These are phyloP conservation scores for Periplaneta americana DNA, from an alignment of 1,140 invertebrate genomes.

Conservation along the genomic window DNA sequence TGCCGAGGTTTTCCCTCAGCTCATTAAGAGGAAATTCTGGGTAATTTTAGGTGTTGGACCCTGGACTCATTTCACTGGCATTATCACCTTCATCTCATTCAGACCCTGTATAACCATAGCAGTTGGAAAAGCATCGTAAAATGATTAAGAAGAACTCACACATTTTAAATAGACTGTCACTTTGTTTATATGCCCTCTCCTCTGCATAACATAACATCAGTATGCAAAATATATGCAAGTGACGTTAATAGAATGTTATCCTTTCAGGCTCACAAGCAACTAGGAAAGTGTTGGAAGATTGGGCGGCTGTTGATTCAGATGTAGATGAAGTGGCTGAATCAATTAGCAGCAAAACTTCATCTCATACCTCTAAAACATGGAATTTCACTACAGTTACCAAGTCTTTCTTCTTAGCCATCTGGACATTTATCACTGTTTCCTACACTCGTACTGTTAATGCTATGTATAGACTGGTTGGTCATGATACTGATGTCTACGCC, in stretches of 20 bases:
- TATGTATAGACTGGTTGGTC: neutral
- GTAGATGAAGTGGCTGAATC: neutral
- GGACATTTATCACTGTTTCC: neutral
- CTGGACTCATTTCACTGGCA: too few species aligned
- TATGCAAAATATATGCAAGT: neutral
- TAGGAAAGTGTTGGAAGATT: neutral
- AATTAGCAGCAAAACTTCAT: neutral
- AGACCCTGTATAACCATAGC: too few species aligned
- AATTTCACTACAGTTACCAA: neutral
- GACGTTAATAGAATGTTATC: too few species aligned
- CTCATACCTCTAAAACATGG: neutral
- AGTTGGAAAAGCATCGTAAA: too few species aligned
- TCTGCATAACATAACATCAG: too few species aligned
- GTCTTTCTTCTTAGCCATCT: neutral
- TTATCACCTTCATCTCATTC: too few species aligned
- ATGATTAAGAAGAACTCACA: too few species aligned
- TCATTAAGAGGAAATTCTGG: too few species aligned
- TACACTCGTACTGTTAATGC: neutral
- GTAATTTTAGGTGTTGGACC: too few species aligned
- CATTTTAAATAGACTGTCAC: too few species aligned
- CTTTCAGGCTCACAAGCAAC: neutral
- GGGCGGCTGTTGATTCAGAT: neutral
- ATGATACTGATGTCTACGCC: neutral
- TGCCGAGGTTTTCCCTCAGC: too few species aligned
- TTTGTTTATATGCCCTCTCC: too few species aligned